These are phyloP conservation scores for Sinodicranocentrus sp. DNA, from an alignment of 2,888 invertebrate species.

Conservation along the genomic window DNA sequence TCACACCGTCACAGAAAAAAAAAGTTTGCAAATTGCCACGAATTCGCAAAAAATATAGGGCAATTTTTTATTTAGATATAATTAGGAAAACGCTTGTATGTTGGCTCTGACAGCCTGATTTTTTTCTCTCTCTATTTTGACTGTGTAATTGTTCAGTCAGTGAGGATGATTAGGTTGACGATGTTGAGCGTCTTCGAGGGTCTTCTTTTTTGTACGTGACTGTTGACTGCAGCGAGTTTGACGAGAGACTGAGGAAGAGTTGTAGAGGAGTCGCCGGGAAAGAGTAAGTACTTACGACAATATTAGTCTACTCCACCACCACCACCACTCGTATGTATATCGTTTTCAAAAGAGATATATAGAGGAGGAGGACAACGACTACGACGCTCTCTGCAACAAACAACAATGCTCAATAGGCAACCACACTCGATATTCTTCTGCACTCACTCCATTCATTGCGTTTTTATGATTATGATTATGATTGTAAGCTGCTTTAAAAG, in stretches of 20 bases:
- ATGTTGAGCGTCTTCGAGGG: too few relatives aligned
- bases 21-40: not conserved
- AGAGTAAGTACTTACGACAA: constrained; percentile 60
- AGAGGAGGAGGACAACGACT: constrained; percentile 43
- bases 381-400: constrained; percentile 61
- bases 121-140: too few relatives aligned
- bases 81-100: not conserved
- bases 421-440: constrained; percentile 5
- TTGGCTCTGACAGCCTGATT: too few relatives aligned
- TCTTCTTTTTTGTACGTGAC: constrained; percentile 42
- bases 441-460: constrained; percentile 17
- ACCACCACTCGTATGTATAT: not conserved
- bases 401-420: constrained; percentile 59
- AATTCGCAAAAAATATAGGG: not conserved
- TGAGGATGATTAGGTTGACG: too few relatives aligned
- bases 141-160: too few relatives aligned
- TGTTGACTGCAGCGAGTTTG: constrained; percentile 65
- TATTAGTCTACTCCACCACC: constrained; percentile 16
- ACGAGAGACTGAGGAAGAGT: constrained; percentile 65
- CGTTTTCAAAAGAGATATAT: not conserved
- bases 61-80: not conserved
- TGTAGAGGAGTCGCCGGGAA: constrained; percentile 60
- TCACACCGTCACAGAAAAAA: too few relatives aligned
- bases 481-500: constrained; percentile 19
- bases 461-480: constrained; percentile 9